Conservation (phyloP, 2,797 vertebrate genomes). For the Micromesistius poutassou region DNA sequence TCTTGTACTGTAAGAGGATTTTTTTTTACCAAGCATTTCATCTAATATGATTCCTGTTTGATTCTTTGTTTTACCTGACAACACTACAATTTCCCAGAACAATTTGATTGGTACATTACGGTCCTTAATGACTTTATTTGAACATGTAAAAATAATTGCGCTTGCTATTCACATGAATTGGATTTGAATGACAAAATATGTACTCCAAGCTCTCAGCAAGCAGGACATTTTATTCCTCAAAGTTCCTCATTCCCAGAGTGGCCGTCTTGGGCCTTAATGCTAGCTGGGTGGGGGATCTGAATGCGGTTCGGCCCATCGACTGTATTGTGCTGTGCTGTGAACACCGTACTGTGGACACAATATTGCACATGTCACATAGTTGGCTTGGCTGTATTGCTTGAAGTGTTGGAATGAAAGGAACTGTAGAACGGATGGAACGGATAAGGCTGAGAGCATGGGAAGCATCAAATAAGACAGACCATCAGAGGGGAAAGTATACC, state of each 20-base stretch:
- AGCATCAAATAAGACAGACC: neutral
- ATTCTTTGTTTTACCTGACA: neutral
- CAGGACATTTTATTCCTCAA: neutral
- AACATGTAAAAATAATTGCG: neutral
- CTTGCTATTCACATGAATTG: slow-evolving; percentile 3
- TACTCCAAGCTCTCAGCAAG: neutral
- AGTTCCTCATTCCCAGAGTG: neutral
- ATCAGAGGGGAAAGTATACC: slow-evolving; percentile 28
- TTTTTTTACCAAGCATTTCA: neutral
- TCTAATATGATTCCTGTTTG: neutral
- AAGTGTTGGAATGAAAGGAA: neutral
- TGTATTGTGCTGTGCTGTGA: neutral
- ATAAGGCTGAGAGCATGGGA: slow-evolving; percentile 17
- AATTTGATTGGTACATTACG: neutral
- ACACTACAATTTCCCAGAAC: neutral
- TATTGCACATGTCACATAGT: neutral
- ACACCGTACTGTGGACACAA: neutral
- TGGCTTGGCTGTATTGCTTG: neutral
- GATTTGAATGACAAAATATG: slow-evolving; percentile 9
- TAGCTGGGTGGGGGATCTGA: no score
- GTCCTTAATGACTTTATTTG: neutral
- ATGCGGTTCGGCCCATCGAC: neutral
- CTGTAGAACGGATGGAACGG: slow-evolving; percentile 13
- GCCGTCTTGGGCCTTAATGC: neutral
- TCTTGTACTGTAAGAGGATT: neutral